Base-by-base conservation (phyloP, 2,888 invertebrate genomes). In the Ormyrus labotus region DNA sequence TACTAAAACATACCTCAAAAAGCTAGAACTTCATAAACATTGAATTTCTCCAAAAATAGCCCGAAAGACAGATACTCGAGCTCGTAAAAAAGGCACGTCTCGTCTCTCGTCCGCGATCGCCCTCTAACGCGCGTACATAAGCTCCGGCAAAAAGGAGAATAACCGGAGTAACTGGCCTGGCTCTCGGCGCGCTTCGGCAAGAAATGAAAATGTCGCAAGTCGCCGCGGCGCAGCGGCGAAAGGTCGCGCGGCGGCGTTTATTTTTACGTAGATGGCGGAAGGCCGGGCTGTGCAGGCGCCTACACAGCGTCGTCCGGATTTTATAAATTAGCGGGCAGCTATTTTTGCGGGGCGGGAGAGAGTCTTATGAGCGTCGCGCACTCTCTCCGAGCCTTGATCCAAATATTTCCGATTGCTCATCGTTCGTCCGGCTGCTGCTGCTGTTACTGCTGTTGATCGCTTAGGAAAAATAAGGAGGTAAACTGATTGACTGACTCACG, bases 351-450 rank as follows among this genome's bases (percentile, higher is more conserved):
- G 61, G n/a, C 48, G 58, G 53, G 57, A 51, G 61, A 34, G 34
- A 34, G 34, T 2, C 34, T 34, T 34, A 34, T 2, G 61, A 77
- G 13, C 13, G 53, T 71, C 57, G 63, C n/a, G n/a, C 57, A 55
- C 76, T 47, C 60, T 57, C 67, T 67, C 57, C 19, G 64, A 65
- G 13, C 82, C 82, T 82, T 82, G 82, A 82, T 78, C 82, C 81
- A 78, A 75, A 82, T 82, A 82, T 76, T 82, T 79, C 81, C 79
- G 69, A 79, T 79, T 76, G 78, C 81, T 81, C 72, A 74, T 70
- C 65, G 75, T 47, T 34, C 51, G 5, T 51, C 13, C 58, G 57
- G 65, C 47, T 67, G 6, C 61, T 6, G 63, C 53, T 60, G 60
- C 60, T 60, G 34, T 34, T 34, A 19, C 48, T 19, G 70, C n/a